These are phyloP conservation scores for Oikopleura vanhoeffeni DNA, from an alignment of 23 tunicate species.

Conservation along the genomic window DNA sequence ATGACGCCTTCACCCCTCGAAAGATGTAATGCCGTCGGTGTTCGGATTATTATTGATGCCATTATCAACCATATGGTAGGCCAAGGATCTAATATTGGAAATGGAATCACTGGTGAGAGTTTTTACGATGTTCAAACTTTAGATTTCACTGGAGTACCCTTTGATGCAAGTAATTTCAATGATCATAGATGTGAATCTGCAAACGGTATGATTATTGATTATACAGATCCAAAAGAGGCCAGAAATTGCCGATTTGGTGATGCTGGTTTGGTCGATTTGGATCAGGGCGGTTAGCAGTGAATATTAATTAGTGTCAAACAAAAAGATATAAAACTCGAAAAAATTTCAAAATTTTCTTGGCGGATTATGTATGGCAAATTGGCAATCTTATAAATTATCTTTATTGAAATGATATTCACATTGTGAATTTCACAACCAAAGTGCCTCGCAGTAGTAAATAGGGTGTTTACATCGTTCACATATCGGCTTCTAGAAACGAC, in stretches of 20 bases:
- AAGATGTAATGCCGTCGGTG: constrained; percentile 75
- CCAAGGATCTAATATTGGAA: constrained; percentile 29
- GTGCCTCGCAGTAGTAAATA: too few relatives aligned
- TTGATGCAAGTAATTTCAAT: constrained; percentile 28
- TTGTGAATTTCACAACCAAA: too few relatives aligned
- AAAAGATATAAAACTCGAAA: too few relatives aligned
- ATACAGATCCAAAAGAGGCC: constrained; percentile 28
- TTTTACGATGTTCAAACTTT: constrained; percentile 21
- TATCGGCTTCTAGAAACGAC: too few relatives aligned
- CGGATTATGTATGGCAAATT: too few relatives aligned
- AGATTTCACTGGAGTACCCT: constrained; percentile 48
- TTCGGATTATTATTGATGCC: constrained; percentile 54
- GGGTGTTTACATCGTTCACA: too few relatives aligned
- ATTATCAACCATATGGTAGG: constrained; percentile 88
- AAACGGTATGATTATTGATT: constrained; percentile 38
- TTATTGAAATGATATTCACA: too few relatives aligned
- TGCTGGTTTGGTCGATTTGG: constrained; percentile 14
- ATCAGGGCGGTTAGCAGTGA: too few relatives aligned
- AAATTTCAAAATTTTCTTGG: too few relatives aligned
- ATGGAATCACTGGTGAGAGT: constrained; percentile 50
- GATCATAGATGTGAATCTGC: constrained; percentile 25
- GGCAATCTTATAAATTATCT: too few relatives aligned
- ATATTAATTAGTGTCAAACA: too few relatives aligned
- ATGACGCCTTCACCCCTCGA: too few relatives aligned
- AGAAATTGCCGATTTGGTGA: constrained; percentile 18